A percentile compares a stretch with the other conserved stretches of the same genome.
These are phyloP conservation scores for Formicarius rufipectus DNA, from an alignment of 2,113 vertebrate genomes.

Conservation along the genomic window DNA sequence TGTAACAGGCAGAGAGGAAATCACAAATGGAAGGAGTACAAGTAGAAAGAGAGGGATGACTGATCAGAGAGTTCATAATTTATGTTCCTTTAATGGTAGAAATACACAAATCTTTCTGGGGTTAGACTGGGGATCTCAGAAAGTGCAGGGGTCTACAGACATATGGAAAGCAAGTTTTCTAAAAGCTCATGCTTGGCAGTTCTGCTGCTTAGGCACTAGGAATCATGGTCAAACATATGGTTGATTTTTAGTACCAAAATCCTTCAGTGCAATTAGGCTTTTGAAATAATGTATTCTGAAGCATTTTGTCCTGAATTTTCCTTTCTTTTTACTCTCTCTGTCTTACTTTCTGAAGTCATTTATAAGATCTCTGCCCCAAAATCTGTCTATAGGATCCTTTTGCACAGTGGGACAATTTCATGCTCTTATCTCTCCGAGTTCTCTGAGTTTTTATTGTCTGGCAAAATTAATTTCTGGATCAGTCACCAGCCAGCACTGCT, in stretches of 20 bases:
- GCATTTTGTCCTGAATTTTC: neutral
- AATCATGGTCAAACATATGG: neutral
- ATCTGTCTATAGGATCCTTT: neutral
- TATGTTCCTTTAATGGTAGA: neutral
- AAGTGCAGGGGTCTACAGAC: neutral
- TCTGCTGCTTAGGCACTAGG: neutral
- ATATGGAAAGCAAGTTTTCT: neutral
- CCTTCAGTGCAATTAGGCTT: neutral
- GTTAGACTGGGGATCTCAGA: neutral
- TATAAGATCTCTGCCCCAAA: neutral
- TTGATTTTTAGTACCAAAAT: neutral
- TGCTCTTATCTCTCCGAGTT: neutral
- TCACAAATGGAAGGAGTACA: neutral
- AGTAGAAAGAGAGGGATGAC: neutral
- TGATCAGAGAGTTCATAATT: neutral
- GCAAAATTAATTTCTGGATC: neutral
- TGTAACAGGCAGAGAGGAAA: neutral
- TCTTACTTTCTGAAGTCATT: neutral
- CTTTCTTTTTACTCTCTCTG: neutral
- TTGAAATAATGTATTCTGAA: neutral
- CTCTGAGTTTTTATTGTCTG: neutral
- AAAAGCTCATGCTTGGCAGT: neutral
- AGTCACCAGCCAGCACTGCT: neutral
- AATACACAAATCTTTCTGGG: neutral
- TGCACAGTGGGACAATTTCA: neutral